A percentile compares a stretch with the other conserved stretches of the same genome.
phyloP scores from a whole-genome alignment of 2,888 invertebrate species.

The Pimpla rufipes region DNA sequence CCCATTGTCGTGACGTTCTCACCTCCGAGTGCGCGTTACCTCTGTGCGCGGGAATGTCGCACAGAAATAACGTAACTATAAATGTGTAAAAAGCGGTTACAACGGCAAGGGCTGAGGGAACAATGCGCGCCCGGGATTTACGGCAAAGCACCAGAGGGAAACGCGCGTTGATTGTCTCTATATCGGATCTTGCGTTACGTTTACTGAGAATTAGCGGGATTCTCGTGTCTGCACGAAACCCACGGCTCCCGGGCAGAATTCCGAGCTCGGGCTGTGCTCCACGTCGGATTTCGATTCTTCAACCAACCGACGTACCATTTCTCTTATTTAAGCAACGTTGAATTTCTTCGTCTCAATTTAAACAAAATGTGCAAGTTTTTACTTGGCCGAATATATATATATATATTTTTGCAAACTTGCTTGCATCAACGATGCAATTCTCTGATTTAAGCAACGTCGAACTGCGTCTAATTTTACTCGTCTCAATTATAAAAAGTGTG shows the following conservation, averaged over 20 bases:
- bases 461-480: too few relatives aligned
- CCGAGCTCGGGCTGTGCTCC: neutral
- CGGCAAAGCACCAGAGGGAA: neutral
- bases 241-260: neutral
- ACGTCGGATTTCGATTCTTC: neutral
- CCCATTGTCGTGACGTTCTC: too few relatives aligned
- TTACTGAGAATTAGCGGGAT: neutral
- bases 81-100: neutral
- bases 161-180: conserved; percentile 1
- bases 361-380: too few relatives aligned
- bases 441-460: too few relatives aligned
- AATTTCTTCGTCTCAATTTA: too few relatives aligned
- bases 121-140: neutral
- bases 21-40: too few relatives aligned
- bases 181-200: conserved; percentile 4
- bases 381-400: too few relatives aligned
- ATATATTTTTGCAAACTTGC: too few relatives aligned
- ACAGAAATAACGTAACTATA: neutral
- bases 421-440: too few relatives aligned
- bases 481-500: too few relatives aligned
- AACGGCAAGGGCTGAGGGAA: neutral
- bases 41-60: too few relatives aligned
- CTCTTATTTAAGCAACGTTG: neutral
- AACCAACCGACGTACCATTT: neutral
- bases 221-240: neutral